Conservation (phyloP, 1,140 invertebrate species). For the Thrips palmi region DNA sequence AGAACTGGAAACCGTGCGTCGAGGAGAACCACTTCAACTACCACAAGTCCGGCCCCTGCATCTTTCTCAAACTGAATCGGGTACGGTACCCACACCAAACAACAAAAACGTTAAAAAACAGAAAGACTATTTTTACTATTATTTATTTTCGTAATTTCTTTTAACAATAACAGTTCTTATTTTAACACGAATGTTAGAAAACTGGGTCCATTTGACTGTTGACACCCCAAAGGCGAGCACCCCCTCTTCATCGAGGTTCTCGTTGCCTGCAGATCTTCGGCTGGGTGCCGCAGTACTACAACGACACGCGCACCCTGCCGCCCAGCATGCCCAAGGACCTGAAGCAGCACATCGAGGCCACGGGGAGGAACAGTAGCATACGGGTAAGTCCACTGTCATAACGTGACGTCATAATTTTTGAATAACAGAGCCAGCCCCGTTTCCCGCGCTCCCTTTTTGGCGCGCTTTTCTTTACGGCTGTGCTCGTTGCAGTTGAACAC, state of each 20-base stretch:
- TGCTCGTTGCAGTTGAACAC: slow-evolving; percentile 19
- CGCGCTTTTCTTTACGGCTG: not conserved
- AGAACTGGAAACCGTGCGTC: slow-evolving; percentile 40
- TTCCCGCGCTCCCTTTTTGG: slow-evolving; percentile 4
- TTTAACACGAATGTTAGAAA: not conserved
- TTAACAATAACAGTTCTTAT: not conserved
- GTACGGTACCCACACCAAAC: slow-evolving; percentile 17
- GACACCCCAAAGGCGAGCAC: too few species aligned
- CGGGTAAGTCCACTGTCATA: slow-evolving; percentile 5
- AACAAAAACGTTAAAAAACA: not conserved
- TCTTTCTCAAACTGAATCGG: slow-evolving; percentile 34
- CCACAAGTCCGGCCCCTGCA: slow-evolving; percentile 31
- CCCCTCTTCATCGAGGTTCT: too few species aligned
- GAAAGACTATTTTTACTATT: not conserved
- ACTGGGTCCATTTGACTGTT: not conserved
- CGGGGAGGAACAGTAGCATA: not conserved
- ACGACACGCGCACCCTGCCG: slow-evolving; percentile 36
- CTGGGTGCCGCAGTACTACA: slow-evolving; percentile 54
- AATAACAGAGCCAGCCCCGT: not conserved
- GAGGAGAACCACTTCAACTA: slow-evolving; percentile 52
- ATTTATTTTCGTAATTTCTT: not conserved
- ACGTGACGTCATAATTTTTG: not conserved
- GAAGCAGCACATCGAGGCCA: slow-evolving; percentile 31
- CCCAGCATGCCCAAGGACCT: slow-evolving; percentile 41
- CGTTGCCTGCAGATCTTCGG: slow-evolving; percentile 42